phyloP scores from a whole-genome alignment of 2,888 invertebrate genomes.

The Gymnocheta viridis region DNA sequence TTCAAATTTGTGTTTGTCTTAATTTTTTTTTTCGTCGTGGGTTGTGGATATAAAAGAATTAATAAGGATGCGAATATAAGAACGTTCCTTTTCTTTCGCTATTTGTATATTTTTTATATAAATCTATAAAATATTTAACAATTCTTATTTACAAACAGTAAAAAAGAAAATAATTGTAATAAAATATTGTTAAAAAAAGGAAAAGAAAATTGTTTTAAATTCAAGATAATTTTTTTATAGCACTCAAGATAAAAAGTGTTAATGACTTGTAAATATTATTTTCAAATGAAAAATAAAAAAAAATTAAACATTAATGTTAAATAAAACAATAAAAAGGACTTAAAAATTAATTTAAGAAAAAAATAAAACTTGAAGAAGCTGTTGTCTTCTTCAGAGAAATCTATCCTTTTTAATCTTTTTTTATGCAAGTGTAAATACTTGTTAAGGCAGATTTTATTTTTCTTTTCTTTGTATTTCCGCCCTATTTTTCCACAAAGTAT shows the following conservation, averaged over 20 bases:
- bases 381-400: neutral
- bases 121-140: neutral
- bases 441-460: neutral
- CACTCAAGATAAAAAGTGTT: neutral
- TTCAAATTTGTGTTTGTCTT: too few relatives aligned
- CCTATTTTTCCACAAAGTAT: neutral
- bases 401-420: neutral
- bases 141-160: neutral
- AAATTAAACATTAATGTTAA: neutral
- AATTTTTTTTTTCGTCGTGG: too few relatives aligned
- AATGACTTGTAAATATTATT: neutral
- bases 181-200: neutral
- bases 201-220: neutral
- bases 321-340: neutral
- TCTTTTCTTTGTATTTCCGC: neutral
- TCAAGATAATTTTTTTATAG: neutral
- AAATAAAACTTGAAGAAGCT: neutral
- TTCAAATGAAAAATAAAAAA: neutral
- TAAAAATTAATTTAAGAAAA: neutral
- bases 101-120: neutral
- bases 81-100: neutral
- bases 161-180: neutral
- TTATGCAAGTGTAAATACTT: neutral
- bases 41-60: neutral
- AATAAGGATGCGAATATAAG: neutral